Percentiles rank a stretch among this genome's conserved stretches.
phyloP scores from a whole-genome alignment of 1,140 invertebrate species.

The Oreohelix idahoensis region DNA sequence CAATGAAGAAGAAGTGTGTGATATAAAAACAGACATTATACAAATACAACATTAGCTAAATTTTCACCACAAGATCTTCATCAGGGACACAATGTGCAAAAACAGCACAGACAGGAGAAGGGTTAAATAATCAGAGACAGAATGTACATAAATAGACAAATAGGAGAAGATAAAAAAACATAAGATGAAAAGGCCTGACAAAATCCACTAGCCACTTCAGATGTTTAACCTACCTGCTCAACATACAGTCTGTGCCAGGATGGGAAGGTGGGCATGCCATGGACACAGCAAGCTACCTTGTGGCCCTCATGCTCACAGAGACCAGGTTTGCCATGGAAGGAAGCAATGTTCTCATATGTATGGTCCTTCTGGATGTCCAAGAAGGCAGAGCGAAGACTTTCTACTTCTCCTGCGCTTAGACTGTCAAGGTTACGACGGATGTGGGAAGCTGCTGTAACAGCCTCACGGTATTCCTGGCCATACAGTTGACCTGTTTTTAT shows the following conservation, averaged over 20 bases:
- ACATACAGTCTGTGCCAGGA: slow-evolving; percentile 52
- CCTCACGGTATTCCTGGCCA: slow-evolving; percentile 38
- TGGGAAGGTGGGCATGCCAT: slow-evolving; percentile 47
- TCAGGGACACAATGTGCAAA: too few relatives aligned
- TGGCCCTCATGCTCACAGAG: slow-evolving; percentile 38
- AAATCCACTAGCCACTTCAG: too few relatives aligned
- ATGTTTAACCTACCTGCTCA: slow-evolving; percentile 18
- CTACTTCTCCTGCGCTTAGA: slow-evolving; percentile 44
- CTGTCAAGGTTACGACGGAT: slow-evolving; percentile 41
- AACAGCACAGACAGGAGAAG: too few relatives aligned
- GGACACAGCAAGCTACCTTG: slow-evolving; percentile 43
- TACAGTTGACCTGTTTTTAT: slow-evolving; percentile 29
- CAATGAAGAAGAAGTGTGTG: too few relatives aligned
- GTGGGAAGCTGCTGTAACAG: slow-evolving; percentile 37
- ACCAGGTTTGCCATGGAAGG: slow-evolving; percentile 49
- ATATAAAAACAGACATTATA: too few relatives aligned
- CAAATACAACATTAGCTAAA: too few relatives aligned
- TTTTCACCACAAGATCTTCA: too few relatives aligned
- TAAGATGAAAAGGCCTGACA: too few relatives aligned
- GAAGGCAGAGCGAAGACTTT: slow-evolving; percentile 48
- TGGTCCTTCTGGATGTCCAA: slow-evolving; percentile 41
- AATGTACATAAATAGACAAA: too few relatives aligned
- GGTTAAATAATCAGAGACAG: too few relatives aligned
- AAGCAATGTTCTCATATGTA: slow-evolving; percentile 48
- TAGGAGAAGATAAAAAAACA: too few relatives aligned